phyloP scores from a whole-genome alignment of 2,888 invertebrate species.

The Pollenia amentaria region DNA sequence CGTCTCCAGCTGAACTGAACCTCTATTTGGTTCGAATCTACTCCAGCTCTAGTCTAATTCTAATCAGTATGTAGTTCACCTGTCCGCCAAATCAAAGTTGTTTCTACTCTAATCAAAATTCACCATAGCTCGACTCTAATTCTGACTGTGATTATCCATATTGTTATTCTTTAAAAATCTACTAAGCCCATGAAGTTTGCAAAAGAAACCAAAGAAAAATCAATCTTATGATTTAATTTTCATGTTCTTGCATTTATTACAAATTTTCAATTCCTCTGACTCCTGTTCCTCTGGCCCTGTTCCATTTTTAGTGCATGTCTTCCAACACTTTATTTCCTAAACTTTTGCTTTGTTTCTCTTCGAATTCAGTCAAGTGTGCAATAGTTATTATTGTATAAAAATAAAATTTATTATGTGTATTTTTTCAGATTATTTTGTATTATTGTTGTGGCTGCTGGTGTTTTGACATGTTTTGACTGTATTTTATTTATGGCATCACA shows the following conservation, averaged over 20 bases:
- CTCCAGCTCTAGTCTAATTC: too few species aligned
- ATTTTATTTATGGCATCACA: conserved; percentile 71
- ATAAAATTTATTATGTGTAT: conserved; percentile 52
- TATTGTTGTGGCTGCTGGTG: conserved; percentile 27
- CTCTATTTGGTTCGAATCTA: too few species aligned
- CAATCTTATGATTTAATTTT: conserved; percentile 13
- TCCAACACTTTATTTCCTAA: not conserved
- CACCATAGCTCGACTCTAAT: not conserved
- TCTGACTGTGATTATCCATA: conserved; percentile 32
- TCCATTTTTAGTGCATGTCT: not conserved
- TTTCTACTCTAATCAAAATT: too few species aligned
- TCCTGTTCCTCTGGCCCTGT: not conserved
- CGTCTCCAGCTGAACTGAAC: too few species aligned
- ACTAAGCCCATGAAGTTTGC: conserved; percentile 21
- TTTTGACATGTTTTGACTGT: conserved; percentile 68
- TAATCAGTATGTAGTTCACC: too few species aligned
- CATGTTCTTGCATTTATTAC: conserved; percentile 12
- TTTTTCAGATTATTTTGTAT: conserved; percentile 40
- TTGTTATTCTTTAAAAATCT: conserved; percentile 16
- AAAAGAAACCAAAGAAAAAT: not conserved
- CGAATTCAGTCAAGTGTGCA: conserved; percentile 63
- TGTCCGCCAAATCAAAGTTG: too few species aligned
- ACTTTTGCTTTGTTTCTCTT: conserved; percentile 22
- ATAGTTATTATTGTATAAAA: conserved; percentile 54
- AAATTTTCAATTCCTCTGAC: conserved; percentile 28